Base-by-base conservation (phyloP, 2,113 vertebrate genomes). In the Numenius arquata region DNA sequence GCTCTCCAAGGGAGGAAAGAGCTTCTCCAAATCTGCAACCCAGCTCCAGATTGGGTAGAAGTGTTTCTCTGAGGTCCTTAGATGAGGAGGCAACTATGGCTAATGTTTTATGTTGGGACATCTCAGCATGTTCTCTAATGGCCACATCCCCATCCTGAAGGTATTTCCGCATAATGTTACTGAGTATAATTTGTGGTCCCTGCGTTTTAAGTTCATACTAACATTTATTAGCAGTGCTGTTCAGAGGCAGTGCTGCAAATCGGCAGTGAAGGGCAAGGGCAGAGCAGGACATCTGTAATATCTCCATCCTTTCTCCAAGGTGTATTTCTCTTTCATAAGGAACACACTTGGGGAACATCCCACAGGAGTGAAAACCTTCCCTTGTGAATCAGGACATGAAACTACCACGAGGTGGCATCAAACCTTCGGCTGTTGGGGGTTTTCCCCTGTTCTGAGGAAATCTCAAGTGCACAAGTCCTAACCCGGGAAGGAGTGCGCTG, bases 351-450 rank as follows among this genome's bases (percentile, higher is more conserved):
- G 62, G 71, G 61, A 93, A 55, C 21, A 25, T 12, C 34, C 29
- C 9, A 1, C 11, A 58, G 6, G 15, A 19, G 34, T 3, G 26
- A 14, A 70, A 67, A 47, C 26, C 26, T 93, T 78, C 18, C 29
- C 26, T 47, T 61, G 59, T 15, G 26, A 41, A 25, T 22, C 45
- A 66, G 38, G 66, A 56, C 27, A 5, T 15, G 40, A 29, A 89
- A 20, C 30, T 56, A 38, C 97, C 97, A 94, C 95, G 52, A 95
- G 97, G 85, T 96, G 97, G 97, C 96, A 95, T 71, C 71, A 23
- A 56, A 27, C n/a, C 63, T 23, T 18, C 50, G 0, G 17, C 47
- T 32, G 5, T 2, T 30, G 59, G 52, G 12, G 0, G 6, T 2
- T 68, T 77, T n/a, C 10, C 12, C 48, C 52, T 10, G 0, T 59